Conservation (phyloP, 2,113 vertebrate species). For the Aramus guarauna region DNA sequence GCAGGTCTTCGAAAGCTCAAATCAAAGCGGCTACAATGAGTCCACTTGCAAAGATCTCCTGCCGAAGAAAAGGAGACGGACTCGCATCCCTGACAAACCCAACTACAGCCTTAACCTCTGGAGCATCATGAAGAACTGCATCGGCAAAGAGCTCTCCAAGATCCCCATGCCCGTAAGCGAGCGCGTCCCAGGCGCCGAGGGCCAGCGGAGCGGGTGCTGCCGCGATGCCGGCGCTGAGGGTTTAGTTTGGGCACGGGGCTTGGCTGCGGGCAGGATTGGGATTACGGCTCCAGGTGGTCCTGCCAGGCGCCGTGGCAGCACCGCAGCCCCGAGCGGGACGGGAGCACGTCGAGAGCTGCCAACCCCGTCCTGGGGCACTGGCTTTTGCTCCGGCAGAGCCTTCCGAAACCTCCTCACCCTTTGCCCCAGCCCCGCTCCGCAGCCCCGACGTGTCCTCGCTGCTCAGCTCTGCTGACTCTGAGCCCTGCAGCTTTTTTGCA, state of each 20-base stretch:
- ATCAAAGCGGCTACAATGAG: conserved; percentile 70
- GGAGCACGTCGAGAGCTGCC: background rate
- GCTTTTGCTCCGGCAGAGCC: background rate
- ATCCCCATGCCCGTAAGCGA: conserved; percentile 94
- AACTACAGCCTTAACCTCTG: conserved; percentile 99
- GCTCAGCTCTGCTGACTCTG: background rate
- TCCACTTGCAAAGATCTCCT: conserved; percentile 75
- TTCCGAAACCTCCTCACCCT: background rate
- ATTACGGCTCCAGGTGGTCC: background rate
- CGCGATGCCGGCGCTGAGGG: accelerated
- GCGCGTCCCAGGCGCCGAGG: accelerated
- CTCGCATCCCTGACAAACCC: conserved; percentile 90
- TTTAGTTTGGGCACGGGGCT: background rate
- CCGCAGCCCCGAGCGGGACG: background rate
- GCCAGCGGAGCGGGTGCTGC: background rate
- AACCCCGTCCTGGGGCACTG: background rate
- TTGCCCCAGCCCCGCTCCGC: background rate
- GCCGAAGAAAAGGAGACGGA: conserved; percentile 80
- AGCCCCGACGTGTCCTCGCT: background rate
- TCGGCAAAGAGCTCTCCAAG: conserved; percentile 97
- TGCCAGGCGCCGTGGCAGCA: background rate
- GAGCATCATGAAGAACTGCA: conserved; percentile 99
- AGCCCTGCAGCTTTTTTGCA: accelerated
- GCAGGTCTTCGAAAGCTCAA: conserved; percentile 72
- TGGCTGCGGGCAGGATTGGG: background rate